Evolutionary conservation across 2,113 vertebrate species (phyloP).

Genomic region (Cephalophus harveyi): DNA sequence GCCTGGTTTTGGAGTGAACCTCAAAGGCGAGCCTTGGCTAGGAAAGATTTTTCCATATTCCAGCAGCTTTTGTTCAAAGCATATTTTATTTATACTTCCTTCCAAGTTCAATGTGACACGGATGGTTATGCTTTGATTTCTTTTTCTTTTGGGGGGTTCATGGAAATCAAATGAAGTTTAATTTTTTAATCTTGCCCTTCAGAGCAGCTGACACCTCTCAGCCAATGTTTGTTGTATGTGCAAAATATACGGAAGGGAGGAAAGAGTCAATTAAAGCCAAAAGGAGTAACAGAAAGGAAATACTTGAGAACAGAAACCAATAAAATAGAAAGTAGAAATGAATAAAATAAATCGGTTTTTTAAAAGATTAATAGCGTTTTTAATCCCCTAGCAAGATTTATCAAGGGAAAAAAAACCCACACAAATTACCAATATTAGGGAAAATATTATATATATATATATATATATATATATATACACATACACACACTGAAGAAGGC

Average conservation of each 20-base stretch:
- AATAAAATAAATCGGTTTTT: background rate
- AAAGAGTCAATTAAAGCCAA: background rate
- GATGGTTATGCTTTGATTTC: conserved; percentile 9
- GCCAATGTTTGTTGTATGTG: background rate
- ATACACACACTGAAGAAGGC: no score
- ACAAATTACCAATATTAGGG: background rate
- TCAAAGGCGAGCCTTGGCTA: background rate
- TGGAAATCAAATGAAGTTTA: background rate
- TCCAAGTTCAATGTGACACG: background rate
- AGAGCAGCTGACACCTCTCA: background rate
- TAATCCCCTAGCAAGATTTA: background rate
- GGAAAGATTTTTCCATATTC: background rate
- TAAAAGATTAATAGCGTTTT: background rate
- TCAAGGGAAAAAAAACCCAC: background rate
- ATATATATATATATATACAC: background rate
- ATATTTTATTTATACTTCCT: background rate
- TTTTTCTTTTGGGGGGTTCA: background rate
- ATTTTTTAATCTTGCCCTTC: background rate
- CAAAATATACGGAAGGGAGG: background rate
- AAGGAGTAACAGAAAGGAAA: background rate
- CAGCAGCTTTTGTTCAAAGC: background rate
- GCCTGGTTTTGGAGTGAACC: background rate
- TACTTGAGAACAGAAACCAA: background rate
- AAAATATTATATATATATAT: background rate
- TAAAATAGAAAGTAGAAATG: background rate